Percentiles rank a stretch among this genome's conserved stretches.
These are phyloP conservation scores for Troilus luridus DNA, from an alignment of 2,888 invertebrate genomes.

Conservation along the genomic window DNA sequence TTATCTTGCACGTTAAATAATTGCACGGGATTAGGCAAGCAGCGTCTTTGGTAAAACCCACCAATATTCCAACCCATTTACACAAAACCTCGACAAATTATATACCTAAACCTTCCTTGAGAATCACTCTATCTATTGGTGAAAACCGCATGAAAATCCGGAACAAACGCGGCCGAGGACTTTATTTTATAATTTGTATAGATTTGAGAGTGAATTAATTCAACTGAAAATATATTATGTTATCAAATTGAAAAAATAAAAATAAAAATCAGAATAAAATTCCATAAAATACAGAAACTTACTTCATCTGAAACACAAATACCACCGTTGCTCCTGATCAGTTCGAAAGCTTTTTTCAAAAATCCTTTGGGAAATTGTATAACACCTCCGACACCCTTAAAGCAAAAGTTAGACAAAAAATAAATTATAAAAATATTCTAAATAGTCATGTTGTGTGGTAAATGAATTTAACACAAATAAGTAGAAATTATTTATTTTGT, in stretches of 20 bases:
- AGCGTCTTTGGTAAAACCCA: too few relatives aligned
- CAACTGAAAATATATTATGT: background rate
- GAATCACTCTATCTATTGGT: too few relatives aligned
- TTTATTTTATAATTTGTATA: too few relatives aligned
- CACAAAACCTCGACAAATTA: too few relatives aligned
- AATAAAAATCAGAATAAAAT: too few relatives aligned
- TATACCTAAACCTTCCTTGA: too few relatives aligned
- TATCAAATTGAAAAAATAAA: background rate
- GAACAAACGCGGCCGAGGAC: too few relatives aligned
- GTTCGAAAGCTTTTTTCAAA: constrained; percentile 83
- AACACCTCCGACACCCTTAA: constrained; percentile 89
- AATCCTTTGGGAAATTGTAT: constrained; percentile 94
- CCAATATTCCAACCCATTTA: too few relatives aligned
- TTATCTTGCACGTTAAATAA: too few relatives aligned
- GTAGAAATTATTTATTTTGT: too few relatives aligned
- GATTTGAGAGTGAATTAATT: background rate
- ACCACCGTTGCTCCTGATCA: constrained; percentile 87
- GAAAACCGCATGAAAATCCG: too few relatives aligned
- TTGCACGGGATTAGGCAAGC: too few relatives aligned
- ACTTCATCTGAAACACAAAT: constrained; percentile 94
- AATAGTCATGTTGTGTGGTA: background rate
- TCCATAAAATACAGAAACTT: constrained; percentile 62
- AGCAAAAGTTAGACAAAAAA: constrained; percentile 60
- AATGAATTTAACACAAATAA: background rate
- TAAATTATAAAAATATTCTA: background rate